Conservation (phyloP, 2,888 invertebrate genomes). For the Melanostoma mellinum region DNA sequence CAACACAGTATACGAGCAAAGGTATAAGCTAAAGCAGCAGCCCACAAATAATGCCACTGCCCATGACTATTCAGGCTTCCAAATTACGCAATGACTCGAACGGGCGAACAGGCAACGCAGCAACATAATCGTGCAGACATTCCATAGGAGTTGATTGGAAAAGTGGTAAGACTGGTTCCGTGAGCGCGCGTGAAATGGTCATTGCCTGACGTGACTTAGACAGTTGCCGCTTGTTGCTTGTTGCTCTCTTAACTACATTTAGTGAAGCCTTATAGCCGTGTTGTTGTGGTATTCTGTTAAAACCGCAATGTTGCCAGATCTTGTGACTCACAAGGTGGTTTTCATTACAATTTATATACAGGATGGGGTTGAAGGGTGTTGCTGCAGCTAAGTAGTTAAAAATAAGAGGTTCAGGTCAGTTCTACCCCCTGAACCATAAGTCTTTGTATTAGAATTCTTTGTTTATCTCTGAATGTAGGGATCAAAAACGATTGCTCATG, state of each 20-base stretch:
- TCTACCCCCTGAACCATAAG: too few species aligned
- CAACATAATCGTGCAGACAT: slow-evolving; percentile 72
- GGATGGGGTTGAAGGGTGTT: too few species aligned
- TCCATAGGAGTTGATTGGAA: slow-evolving; percentile 70
- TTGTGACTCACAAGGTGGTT: not conserved
- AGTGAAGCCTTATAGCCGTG: slow-evolving; percentile 37
- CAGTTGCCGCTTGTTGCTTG: slow-evolving; percentile 56
- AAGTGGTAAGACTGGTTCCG: slow-evolving; percentile 73
- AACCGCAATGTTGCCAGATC: slow-evolving; percentile 18
- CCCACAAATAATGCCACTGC: slow-evolving; percentile 72
- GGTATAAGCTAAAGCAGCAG: slow-evolving; percentile 51
- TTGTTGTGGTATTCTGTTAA: slow-evolving; percentile 21
- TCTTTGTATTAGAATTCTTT: too few species aligned
- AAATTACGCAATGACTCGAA: slow-evolving; percentile 73
- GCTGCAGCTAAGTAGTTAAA: too few species aligned
- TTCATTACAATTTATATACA: too few species aligned
- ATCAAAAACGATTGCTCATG: too few species aligned
- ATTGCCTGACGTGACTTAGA: slow-evolving; percentile 71
- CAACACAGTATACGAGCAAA: slow-evolving; percentile 13
- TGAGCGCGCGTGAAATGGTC: slow-evolving; percentile 70
- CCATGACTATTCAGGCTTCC: slow-evolving; percentile 70
- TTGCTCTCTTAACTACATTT: slow-evolving; percentile 21
- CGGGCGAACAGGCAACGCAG: slow-evolving; percentile 69
- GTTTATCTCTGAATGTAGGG: too few species aligned
- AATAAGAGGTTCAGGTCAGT: too few species aligned